Base-by-base conservation (phyloP, 2,888 invertebrate genomes). In the Hydraecia micacea region DNA sequence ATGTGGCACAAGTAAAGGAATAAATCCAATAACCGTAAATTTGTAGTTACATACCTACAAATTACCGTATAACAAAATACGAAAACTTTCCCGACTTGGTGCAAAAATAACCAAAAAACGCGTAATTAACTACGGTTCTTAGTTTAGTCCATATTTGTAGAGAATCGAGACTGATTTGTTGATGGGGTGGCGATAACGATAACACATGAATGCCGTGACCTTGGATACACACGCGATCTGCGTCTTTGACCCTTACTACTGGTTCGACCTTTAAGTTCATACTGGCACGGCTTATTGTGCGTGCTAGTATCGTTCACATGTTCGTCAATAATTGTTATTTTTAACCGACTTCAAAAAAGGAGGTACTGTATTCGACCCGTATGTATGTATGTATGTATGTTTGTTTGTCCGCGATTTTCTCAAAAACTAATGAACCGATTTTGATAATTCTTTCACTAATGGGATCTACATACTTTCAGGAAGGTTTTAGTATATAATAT, bases 211-310 rank as follows among this genome's bases (percentile, higher is more conserved):
- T 77, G 58, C 42, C 77, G 8, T 84, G 75, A 81, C 88, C 88
- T 88, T 86, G 73, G 60, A 15, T 36, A 15, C 52, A 81, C 89
- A 88, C 89, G 88, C 88, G 77, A 88, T 86, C 78, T 84, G 67
- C 75, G 80, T 66, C 82, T 81, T 75, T 80, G 32, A 75, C 75
- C 71, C 77, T 69, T 84, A 88, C 89, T 28, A 88, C 28, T 69
- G 75, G 76, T 68, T 28, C 66, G 70, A 83, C 72, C 32, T 75
- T 49, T 36, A 11, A 72, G n/a, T 69, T 79, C 58, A 66, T 46
- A 36, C 15, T 55, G n/a, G 21, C n/a, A 39, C 5, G n/a, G 42
- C 36, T 25, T 65, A 55, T 83, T 28, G 42, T 46, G 66, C 39
- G 46, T 60, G 42, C 28, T 42, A 21, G 58, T 69, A 42, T 69